Base-by-base conservation (phyloP, 2,797 vertebrate genomes). In the Sparus aurata region DNA sequence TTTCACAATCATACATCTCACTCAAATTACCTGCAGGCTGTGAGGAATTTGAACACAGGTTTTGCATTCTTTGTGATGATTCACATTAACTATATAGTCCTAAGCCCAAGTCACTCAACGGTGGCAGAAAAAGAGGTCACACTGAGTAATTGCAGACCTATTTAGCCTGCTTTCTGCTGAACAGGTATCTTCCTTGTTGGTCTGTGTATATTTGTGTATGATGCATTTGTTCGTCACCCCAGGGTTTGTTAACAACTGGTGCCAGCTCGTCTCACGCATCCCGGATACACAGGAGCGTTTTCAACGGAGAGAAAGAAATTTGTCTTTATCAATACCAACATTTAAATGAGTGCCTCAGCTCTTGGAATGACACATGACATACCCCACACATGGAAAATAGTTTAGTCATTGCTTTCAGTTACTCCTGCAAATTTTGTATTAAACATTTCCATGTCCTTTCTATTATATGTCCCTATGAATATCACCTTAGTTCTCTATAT, bases 301-400 rank as follows among this genome's bases (percentile, higher is more conserved):
- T 73, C 25, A 80, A 81, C 41, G 77, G 23, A 47, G 13, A 71
- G 55, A 64, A 61, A 59, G 69, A 85, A 72, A 70, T 83, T 81
- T 52, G 43, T 13, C 15, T 64, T 23, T 23, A 58, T 75, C 68
- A 38, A 79, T 52, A 52, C 16, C 2, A 6, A 4, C 20, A 58
- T 18, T 60, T 53, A 72, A 80, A 73, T 6, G 69, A 65, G 25
- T 23, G 25, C 16, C 6, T 59, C 55, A 20, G 50, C 16, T 27
- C 13, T 23, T 66, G 43, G 22, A 73, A 25, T 34, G 23, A 16
- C n/a, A 12, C 34, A 34, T 50, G 64, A 73, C 23, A 34, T 6
- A 38, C 22, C 5, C 12, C 0, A 63, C 63, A 62, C 1, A 27
- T 25, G 12, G 23, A 72, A 62, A 46, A 62, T 30, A 61, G 20